phyloP scores from a whole-genome alignment of 1,140 invertebrate species.

The Panagrolaimus sp. region DNA sequence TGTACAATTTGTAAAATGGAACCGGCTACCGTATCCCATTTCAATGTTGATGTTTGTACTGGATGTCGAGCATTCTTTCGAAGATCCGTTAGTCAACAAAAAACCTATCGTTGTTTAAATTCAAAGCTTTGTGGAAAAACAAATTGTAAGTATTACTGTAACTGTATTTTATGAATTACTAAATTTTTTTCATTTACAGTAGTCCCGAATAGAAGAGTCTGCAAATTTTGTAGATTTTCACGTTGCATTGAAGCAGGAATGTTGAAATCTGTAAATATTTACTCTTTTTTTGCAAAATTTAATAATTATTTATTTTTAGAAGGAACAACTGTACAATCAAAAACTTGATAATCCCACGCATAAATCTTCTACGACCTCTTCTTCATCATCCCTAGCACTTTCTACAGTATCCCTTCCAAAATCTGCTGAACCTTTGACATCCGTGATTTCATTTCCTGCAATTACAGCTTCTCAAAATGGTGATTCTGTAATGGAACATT shows the following conservation, averaged over 20 bases:
- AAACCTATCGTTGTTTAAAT: conserved; percentile 20
- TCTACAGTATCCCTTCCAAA: no score
- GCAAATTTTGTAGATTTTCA: conserved; percentile 6
- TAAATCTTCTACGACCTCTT: not conserved
- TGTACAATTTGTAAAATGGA: conserved; percentile 23
- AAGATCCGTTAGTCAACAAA: conserved; percentile 17
- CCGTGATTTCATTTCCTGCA: not conserved
- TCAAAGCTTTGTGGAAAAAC: conserved; percentile 20
- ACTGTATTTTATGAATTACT: not conserved
- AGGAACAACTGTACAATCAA: conserved; percentile 10
- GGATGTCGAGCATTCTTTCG: conserved; percentile 21
- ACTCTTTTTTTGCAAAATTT: not conserved
- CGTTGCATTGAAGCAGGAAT: conserved; percentile 13
- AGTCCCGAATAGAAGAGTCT: not conserved
- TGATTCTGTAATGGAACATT: conserved; percentile 2
- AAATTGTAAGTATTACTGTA: conserved; percentile 1
- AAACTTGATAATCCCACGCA: not conserved
- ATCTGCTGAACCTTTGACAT: not conserved
- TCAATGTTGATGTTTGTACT: conserved; percentile 20
- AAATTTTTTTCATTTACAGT: not conserved
- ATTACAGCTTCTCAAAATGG: not conserved
- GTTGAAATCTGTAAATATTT: conserved; percentile 4
- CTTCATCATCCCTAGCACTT: no score
- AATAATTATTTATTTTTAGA: not conserved
- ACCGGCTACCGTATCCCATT: conserved; percentile 18